phyloP scores from a whole-genome alignment of 92 coral and sea anemone genomes.

The Meandrina meandrites region DNA sequence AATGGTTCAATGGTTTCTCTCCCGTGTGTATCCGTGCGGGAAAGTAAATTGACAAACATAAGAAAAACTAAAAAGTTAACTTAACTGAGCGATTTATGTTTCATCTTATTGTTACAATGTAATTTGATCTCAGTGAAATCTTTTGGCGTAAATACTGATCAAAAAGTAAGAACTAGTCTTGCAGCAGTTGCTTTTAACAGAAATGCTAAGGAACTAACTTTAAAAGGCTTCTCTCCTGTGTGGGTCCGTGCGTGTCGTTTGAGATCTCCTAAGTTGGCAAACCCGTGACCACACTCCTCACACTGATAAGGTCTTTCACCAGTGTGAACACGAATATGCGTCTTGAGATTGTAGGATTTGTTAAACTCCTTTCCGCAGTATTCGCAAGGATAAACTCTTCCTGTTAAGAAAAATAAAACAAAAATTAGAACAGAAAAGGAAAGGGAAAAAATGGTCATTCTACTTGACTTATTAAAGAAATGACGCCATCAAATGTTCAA shows the following conservation, averaged over 20 bases:
- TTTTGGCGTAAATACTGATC: no score
- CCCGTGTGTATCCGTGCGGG: no score
- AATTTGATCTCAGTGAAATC: no score
- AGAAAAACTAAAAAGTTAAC: no score
- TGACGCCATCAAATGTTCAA: no score
- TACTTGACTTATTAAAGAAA: no score
- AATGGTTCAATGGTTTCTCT: no score
- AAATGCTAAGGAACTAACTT: conserved; percentile 44
- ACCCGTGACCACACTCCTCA: conserved; percentile 94
- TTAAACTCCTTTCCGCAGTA: conserved; percentile 94
- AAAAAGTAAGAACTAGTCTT: no score
- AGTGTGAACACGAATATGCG: conserved; percentile 96
- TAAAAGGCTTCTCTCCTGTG: conserved; percentile 98
- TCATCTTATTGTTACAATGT: no score
- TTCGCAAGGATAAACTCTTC: conserved; percentile 89
- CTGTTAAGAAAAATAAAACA: conserved; percentile 30
- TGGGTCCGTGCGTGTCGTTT: conserved; percentile 95
- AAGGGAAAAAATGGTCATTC: background rate
- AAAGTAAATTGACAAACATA: no score
- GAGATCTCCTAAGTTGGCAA: conserved; percentile 96
- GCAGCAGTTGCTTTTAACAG: no score
- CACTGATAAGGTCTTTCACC: conserved; percentile 97
- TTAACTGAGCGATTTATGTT: no score
- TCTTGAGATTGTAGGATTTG: conserved; percentile 96
- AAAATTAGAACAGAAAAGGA: background rate